These are phyloP conservation scores for Eulemur coronatus DNA, from an alignment of 2,797 vertebrate genomes.

Conservation along the genomic window DNA sequence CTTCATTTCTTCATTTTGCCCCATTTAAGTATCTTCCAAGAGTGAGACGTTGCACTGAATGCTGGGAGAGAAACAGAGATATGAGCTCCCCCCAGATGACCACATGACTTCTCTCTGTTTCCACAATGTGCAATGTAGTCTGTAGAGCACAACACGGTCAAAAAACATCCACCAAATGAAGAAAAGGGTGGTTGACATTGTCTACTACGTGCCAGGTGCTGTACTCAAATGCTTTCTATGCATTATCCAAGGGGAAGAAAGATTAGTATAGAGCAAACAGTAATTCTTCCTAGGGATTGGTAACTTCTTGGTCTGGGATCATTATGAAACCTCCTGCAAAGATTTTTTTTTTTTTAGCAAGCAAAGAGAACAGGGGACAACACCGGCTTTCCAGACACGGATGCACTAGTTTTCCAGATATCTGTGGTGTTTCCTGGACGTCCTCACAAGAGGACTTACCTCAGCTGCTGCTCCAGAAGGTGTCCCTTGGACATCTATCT, in stretches of 20 bases:
- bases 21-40: not conserved
- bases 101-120: not conserved
- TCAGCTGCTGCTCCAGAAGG: not conserved
- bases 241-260: not conserved
- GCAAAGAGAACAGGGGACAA: not conserved
- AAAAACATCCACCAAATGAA: not conserved
- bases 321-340: not conserved
- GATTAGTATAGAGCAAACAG: not conserved
- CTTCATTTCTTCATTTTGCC: not conserved
- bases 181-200: accelerated
- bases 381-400: accelerated
- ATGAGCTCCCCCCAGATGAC: accelerated
- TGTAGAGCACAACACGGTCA: not conserved
- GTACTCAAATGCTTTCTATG: not conserved
- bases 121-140: accelerated
- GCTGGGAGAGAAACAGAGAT: not conserved
- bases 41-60: accelerated
- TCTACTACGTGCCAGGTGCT: accelerated
- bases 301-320: not conserved
- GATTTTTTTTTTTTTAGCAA: not conserved
- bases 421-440: not conserved
- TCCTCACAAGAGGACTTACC: not conserved
- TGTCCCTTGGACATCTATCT: no score
- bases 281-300: not conserved
- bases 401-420: not conserved